A percentile compares a stretch with the other conserved stretches of the same genome.
phyloP scores from a whole-genome alignment of 92 coral and sea anemone species.

The Diadumene lineata region DNA sequence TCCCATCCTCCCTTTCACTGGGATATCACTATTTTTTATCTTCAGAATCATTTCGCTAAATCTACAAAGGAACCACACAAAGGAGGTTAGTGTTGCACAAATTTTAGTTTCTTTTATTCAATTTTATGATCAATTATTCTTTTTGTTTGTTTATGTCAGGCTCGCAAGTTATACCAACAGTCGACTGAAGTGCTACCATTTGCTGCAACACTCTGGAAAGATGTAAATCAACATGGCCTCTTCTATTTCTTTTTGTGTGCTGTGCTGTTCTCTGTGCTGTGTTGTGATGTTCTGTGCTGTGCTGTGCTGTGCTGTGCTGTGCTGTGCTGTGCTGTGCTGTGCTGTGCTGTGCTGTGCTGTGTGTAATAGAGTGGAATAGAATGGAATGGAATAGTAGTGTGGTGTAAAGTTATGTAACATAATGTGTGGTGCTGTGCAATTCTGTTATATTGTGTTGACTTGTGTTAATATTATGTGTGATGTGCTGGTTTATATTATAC shows the following conservation, averaged over 20 bases:
- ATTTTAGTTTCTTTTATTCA: not conserved
- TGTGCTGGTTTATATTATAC: too few species aligned
- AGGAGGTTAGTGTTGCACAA: constrained; percentile 64
- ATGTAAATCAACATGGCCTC: constrained; percentile 69
- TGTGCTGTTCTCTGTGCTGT: too few species aligned
- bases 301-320: too few species aligned
- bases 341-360: too few species aligned
- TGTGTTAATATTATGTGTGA: too few species aligned
- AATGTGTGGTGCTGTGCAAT: too few species aligned
- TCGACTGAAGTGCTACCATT: constrained; percentile 83
- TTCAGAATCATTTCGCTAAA: constrained; percentile 81
- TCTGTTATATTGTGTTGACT: too few species aligned
- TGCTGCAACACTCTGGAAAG: constrained; percentile 98
- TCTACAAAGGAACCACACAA: constrained; percentile 67
- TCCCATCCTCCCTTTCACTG: constrained; percentile 19
- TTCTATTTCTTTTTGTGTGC: not conserved
- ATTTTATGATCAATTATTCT: constrained; percentile 14
- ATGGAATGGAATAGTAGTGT: too few species aligned
- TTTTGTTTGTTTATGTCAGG: constrained; percentile 56
- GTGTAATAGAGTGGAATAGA: too few species aligned
- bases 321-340: too few species aligned
- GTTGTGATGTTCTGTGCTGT: too few species aligned
- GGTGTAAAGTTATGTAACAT: too few species aligned
- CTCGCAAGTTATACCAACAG: constrained; percentile 93
- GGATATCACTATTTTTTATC: constrained; percentile 34